Conservation (phyloP, 2,888 invertebrate genomes). For the Stegophylla sp. region DNA sequence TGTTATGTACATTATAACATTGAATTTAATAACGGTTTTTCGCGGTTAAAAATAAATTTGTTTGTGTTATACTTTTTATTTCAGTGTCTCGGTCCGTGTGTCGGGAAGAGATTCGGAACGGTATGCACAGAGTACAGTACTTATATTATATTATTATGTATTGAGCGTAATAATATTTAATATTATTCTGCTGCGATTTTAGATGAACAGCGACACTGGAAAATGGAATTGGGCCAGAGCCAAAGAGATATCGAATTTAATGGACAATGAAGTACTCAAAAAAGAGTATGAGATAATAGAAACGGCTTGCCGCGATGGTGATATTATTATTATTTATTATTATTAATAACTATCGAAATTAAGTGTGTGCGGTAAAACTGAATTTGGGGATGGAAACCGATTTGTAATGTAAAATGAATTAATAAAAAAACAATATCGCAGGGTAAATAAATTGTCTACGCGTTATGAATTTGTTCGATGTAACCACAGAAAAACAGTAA, state of each 20-base stretch:
- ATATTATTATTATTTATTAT: not conserved
- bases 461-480: too few species aligned
- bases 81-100: conserved; percentile 36
- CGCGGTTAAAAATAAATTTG: too few species aligned
- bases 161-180: not conserved
- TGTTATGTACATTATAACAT: too few species aligned
- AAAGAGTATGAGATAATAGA: not conserved
- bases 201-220: conserved; percentile 25
- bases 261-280: not conserved
- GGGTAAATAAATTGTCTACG: too few species aligned
- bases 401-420: too few species aligned
- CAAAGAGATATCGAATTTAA: not conserved
- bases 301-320: not conserved
- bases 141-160: not conserved
- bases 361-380: too few species aligned
- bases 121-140: not conserved
- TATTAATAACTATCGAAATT: too few species aligned
- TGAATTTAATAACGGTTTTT: not conserved
- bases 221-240: conserved; percentile 24
- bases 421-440: too few species aligned
- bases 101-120: conserved; percentile 40
- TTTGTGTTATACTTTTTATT: not conserved
- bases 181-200: not conserved
- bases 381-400: too few species aligned
- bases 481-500: too few species aligned